phyloP scores from a whole-genome alignment of 2,888 invertebrate species.

The Glyphotaelius pellucidus region DNA sequence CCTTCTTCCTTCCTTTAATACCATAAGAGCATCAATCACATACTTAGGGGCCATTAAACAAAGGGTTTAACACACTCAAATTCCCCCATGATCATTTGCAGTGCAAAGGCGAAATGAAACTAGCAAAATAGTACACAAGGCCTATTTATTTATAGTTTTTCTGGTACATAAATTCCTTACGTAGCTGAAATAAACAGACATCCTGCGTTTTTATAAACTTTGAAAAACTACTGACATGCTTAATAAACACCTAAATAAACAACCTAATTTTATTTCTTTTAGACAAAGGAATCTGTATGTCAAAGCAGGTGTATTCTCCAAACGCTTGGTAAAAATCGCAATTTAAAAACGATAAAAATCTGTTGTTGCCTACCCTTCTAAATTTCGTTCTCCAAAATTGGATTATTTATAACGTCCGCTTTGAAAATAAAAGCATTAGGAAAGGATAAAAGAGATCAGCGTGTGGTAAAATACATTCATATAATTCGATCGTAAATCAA shows the following conservation, averaged over 20 bases:
- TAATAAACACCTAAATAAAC: background rate
- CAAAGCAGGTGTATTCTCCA: background rate
- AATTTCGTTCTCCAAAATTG: background rate
- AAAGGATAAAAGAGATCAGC: background rate
- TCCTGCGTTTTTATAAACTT: background rate
- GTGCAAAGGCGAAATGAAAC: background rate
- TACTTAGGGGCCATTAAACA: background rate
- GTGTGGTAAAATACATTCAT: background rate
- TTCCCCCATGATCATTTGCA: background rate
- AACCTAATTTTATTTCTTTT: no score
- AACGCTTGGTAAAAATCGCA: background rate
- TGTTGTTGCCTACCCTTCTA: background rate
- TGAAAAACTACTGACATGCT: background rate
- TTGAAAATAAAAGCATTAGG: background rate
- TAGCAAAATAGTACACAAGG: background rate
- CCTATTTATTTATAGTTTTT: background rate
- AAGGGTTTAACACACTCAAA: background rate
- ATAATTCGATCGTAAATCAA: constrained; percentile 18
- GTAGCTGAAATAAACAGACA: background rate
- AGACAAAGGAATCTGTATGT: background rate
- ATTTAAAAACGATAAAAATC: background rate
- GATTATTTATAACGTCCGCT: background rate
- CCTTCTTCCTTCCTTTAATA: background rate
- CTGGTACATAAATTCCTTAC: background rate
- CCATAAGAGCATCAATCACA: constrained; percentile 2